Conservation (phyloP, 2,113 vertebrate species). For the Cebus imitator region DNA sequence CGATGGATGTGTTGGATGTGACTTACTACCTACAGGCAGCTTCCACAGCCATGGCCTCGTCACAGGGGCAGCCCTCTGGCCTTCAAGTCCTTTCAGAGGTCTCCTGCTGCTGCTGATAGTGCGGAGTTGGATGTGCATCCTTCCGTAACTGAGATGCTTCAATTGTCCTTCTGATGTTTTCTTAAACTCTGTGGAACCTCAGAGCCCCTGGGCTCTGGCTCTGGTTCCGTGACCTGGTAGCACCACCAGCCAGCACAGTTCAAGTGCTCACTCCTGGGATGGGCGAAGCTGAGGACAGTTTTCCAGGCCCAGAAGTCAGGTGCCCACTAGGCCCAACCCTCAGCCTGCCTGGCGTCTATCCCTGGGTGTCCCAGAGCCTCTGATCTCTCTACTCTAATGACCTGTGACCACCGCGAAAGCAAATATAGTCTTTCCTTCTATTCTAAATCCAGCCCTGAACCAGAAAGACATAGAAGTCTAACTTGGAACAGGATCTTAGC, state of each 20-base stretch:
- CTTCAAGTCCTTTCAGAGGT: background rate
- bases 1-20: background rate
- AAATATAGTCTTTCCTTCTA: background rate
- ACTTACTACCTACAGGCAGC: background rate
- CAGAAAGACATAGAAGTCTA: background rate
- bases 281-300: background rate
- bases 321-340: no score
- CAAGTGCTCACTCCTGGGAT: background rate
- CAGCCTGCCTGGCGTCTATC: background rate
- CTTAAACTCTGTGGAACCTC: background rate
- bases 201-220: background rate
- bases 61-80: background rate
- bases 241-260: background rate
- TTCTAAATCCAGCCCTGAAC: background rate
- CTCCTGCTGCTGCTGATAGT: background rate
- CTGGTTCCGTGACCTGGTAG: accelerated
- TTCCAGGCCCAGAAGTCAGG: background rate
- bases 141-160: background rate
- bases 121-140: accelerated
- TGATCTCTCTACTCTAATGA: background rate
- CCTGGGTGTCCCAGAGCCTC: background rate
- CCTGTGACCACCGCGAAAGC: background rate
- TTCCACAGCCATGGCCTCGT: accelerated
- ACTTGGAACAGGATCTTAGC: background rate
- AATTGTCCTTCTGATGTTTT: background rate